phyloP scores from a whole-genome alignment of 2,797 vertebrate genomes.

The Myotis pilosus region DNA sequence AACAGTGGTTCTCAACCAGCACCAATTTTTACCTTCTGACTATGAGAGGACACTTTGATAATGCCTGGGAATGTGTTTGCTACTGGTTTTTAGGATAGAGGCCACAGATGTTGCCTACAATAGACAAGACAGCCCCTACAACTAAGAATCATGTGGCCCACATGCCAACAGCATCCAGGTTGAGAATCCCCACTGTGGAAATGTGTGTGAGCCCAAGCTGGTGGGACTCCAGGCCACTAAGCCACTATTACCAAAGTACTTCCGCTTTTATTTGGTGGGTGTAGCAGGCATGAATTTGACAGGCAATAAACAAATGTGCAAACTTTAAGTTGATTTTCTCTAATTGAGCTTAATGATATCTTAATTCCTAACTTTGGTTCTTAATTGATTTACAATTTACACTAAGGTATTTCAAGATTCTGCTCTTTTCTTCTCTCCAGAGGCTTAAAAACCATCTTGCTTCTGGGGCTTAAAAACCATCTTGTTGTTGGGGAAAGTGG shows the following conservation, averaged over 20 bases:
- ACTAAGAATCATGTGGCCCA: neutral
- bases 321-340: neutral
- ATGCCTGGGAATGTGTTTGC: neutral
- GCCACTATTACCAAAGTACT: neutral
- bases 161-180: fast-evolving
- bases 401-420: neutral
- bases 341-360: neutral
- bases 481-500: neutral
- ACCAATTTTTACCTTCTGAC: neutral
- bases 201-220: neutral
- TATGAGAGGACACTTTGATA: neutral
- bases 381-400: neutral
- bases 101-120: neutral
- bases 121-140: fast-evolving
- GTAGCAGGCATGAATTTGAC: neutral
- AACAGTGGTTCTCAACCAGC: neutral
- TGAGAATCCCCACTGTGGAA: neutral
- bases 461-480: neutral
- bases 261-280: neutral
- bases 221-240: neutral
- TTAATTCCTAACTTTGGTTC: neutral
- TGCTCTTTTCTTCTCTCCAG: neutral
- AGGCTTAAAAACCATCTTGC: neutral
- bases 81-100: neutral
- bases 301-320: neutral